Percentiles rank a stretch among this genome's conserved stretches.
Evolutionary conservation across 1,140 invertebrate genomes (phyloP).

Genomic region (Scylla paramamosain): DNA sequence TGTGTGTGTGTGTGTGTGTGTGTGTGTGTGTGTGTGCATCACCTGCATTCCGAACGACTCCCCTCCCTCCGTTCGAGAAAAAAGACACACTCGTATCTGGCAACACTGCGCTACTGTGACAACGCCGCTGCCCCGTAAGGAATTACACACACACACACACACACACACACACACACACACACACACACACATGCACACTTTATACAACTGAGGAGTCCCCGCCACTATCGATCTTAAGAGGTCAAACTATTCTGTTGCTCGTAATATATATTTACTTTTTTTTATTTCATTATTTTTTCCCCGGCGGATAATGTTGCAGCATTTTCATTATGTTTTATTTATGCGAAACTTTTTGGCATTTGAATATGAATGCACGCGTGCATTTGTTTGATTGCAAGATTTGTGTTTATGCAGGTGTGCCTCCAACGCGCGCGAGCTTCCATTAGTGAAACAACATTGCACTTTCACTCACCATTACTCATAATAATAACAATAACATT

Average conservation of each 20-base stretch:
- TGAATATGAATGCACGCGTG: constrained; percentile 3
- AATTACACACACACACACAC: too few species aligned
- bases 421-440: not conserved
- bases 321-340: constrained; percentile 25
- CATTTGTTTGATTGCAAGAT: constrained; percentile 23
- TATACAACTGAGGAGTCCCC: too few species aligned
- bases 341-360: not conserved
- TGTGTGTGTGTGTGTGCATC: not conserved
- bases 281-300: not conserved
- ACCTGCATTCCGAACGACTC: not conserved
- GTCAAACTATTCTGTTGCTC: not conserved
- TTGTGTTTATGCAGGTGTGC: not conserved
- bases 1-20: constrained; percentile 20
- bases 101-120: not conserved
- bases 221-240: too few species aligned
- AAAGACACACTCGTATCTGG: not conserved
- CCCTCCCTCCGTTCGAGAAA: not conserved
- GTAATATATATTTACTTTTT: not conserved
- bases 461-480: not conserved
- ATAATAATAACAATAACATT: not conserved
- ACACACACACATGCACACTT: not conserved
- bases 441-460: not conserved
- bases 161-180: not conserved
- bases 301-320: not conserved
- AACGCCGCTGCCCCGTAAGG: not conserved